Base-by-base conservation (phyloP, 2,797 vertebrate species). In the Schizothorax lantsangensis region DNA sequence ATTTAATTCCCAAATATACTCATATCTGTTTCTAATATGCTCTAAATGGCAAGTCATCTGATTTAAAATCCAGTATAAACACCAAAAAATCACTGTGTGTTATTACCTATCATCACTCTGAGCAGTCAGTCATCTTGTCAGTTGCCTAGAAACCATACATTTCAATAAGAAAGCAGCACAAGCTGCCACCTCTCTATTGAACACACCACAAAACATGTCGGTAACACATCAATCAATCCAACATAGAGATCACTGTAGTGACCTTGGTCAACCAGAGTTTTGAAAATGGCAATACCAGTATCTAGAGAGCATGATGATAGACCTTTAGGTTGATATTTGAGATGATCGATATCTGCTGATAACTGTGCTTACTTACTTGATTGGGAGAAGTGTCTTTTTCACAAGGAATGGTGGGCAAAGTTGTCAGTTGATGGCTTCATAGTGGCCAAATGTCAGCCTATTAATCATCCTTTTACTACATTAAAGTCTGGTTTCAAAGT, bases 141-240 rank as follows among this genome's bases (percentile, higher is more conserved):
- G 71, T 81, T 81, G 71, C 83, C 26, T 88, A 52, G 83, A 57
- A 85, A 84, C 82, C 40, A 23, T 8, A 47, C 12, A 38, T 71
- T 40, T 66, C 26, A 54, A 69, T 84, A 45, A 79, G 43, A 80
- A 36, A 33, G 26, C 47, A 21, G 47, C 49, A 57, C 7, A 54
- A 80, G 68, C 84, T 23, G 66, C 12, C 54, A 38, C 69, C n/a
- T 80, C n/a, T 2, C 36, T 2, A 1, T 74, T 54, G n/a, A 73
- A 85, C 19, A 79, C 49, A 79, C 23, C 21, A 38, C 36, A 69
- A 84, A 47, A 40, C 47, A 54, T 19, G 14, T 26, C 15, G 3
- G 45, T 52, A 69, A 69, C 33, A 36, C 0, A 26, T 30, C n/a
- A 21, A 9, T 17, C n/a, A 43, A 9, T 26, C 45, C 33, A 72